Base-by-base conservation (phyloP, 2,113 vertebrate genomes). In the Triplophysa siluroides region DNA sequence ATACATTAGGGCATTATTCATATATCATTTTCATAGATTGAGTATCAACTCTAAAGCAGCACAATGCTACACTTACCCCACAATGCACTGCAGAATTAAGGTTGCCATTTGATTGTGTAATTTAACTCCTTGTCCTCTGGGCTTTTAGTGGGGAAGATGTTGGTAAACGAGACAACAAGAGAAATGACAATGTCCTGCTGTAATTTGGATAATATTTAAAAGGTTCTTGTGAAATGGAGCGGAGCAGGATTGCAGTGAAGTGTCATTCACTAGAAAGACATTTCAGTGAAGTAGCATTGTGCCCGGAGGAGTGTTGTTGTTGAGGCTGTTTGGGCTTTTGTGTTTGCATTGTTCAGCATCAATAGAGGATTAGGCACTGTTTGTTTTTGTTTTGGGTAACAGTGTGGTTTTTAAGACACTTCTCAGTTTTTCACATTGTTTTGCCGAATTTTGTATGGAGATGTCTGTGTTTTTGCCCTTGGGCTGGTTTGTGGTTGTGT, bases 401-500 rank as follows among this genome's bases (percentile, higher is more conserved):
- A 23, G 74, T 65, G 61, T 24, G 41, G 26, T 38, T 64, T 65
- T 76, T 33, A 65, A 77, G 61, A 24, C 43, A 65, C 21, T 76
- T 76, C 50, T 11, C 12, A 9, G 74, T 38, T 65, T 21, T 54
- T n/a, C 5, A 11, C 29, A 66, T 29, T 64, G 54, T 61, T 13
- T 33, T 9, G 3, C 61, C 23, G 8, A 33, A 9, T 69, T 70
- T 67, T 78, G 52, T 54, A 18, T 16, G 16, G 2, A 24, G 16
- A 72, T 73, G 50, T 65, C 7, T 50, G 43, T 26, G 65, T 12
- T 16, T 68, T 24, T 74, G 76, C 66, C 61, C 3, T n/a, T 50
- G 64, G 65, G 82, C 73, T 65, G 33, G 67, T 29, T 38, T 60
- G 54, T 43, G 33, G 43, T 70, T 78, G 63, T 78, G 79, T 50